Percentiles rank a stretch among this genome's conserved stretches.
Conservation (phyloP, 2,888 invertebrate genomes). For the Graphium colonna region DNA sequence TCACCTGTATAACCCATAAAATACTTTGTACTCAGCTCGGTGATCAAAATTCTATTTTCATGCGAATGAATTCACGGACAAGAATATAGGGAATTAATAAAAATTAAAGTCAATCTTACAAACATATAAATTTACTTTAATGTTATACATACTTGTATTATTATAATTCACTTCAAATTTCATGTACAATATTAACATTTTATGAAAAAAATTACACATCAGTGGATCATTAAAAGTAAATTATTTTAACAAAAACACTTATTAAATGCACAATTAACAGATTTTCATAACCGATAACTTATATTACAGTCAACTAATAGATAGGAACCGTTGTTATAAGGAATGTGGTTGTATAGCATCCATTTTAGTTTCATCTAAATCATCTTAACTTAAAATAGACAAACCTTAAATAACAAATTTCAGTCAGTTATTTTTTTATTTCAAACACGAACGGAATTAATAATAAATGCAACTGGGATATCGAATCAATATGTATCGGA, state of each 20-base stretch:
- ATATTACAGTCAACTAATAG: not conserved
- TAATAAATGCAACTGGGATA: conserved; percentile 17
- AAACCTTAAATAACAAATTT: too few species aligned
- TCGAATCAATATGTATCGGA: not conserved
- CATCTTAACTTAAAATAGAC: not conserved
- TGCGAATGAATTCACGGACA: too few species aligned
- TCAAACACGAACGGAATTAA: conserved; percentile 15
- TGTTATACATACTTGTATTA: not conserved
- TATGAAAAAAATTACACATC: too few species aligned
- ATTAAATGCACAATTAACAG: not conserved
- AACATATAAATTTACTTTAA: not conserved
- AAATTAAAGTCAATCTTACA: conserved; percentile 1
- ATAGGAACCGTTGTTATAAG: conserved; percentile 20
- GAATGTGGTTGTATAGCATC: conserved; percentile 11
- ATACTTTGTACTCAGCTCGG: too few species aligned
- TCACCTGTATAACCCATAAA: too few species aligned
- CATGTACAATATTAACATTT: too few species aligned
- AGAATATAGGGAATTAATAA: too few species aligned
- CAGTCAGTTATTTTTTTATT: conserved; percentile 6
- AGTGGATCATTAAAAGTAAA: too few species aligned
- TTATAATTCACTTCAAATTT: too few species aligned
- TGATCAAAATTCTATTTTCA: too few species aligned
- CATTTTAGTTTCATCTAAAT: not conserved
- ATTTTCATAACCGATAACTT: not conserved
- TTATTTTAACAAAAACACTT: not conserved